A percentile compares a stretch with the other conserved stretches of the same genome.
Evolutionary conservation across 1,140 invertebrate genomes (phyloP).

Genomic region (Spodoptera frugiperda): DNA sequence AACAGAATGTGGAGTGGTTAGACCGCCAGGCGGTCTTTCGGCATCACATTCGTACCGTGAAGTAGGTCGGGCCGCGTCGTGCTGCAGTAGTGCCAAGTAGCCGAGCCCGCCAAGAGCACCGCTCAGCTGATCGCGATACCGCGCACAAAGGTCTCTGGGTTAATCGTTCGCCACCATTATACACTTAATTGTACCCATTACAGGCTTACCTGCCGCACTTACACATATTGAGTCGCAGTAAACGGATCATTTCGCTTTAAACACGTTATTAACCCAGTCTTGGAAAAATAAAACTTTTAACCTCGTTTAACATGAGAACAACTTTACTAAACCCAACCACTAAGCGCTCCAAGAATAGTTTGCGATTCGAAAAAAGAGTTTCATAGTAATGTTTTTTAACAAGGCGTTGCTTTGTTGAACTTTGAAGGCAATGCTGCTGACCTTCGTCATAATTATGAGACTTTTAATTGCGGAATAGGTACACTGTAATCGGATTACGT

Average conservation of each 20-base stretch:
- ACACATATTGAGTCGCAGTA: constrained; percentile 14
- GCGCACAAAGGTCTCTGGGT: constrained; percentile 75
- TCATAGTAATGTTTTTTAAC: constrained; percentile 17
- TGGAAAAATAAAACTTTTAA: constrained; percentile 22
- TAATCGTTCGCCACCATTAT: constrained; percentile 62
- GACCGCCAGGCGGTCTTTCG: constrained; percentile 16
- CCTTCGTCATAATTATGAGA: constrained; percentile 21
- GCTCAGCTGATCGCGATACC: constrained; percentile 76
- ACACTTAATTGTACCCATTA: constrained; percentile 56
- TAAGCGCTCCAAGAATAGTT: constrained; percentile 37
- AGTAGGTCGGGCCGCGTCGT: constrained; percentile 66
- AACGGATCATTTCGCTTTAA: constrained; percentile 36
- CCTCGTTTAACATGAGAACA: constrained; percentile 10
- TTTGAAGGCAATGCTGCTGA: constrained; percentile 21
- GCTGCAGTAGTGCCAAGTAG: constrained; percentile 64
- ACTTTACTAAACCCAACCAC: constrained; percentile 28
- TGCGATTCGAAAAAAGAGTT: constrained; percentile 19
- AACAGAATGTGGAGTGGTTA: constrained; percentile 18
- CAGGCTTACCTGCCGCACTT: constrained; percentile 31
- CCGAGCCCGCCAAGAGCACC: constrained; percentile 57
- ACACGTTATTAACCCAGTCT: constrained; percentile 40
- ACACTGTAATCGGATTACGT: constrained; percentile 11
- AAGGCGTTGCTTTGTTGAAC: constrained; percentile 14
- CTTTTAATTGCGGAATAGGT: constrained; percentile 8
- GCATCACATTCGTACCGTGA: constrained; percentile 49